These are phyloP conservation scores for Aporrectodea caliginosa DNA, from an alignment of 1,140 invertebrate species.

Conservation along the genomic window DNA sequence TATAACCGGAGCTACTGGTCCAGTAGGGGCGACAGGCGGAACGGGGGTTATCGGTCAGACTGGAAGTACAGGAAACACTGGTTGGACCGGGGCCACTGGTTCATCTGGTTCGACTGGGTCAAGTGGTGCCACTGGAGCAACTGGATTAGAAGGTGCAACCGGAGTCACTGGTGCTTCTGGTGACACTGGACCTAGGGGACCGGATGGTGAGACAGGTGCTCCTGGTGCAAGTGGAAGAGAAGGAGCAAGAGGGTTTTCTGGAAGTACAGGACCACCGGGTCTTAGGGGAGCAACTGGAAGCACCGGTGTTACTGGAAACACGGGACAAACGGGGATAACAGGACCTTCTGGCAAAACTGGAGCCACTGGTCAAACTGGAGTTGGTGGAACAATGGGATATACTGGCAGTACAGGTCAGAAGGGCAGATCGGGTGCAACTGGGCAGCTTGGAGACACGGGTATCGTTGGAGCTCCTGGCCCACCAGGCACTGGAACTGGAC, in stretches of 20 bases:
- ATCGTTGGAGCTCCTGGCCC: neutral
- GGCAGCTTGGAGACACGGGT: neutral
- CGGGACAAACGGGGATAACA: too few species aligned
- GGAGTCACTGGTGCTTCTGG: slow-evolving; percentile 5
- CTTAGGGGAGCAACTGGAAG: neutral
- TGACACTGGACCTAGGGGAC: neutral
- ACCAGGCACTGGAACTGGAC: neutral
- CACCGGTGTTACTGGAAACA: too few species aligned
- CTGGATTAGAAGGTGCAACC: neutral
- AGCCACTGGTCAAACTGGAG: neutral
- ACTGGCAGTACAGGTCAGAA: neutral
- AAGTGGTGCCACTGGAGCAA: slow-evolving; percentile 10
- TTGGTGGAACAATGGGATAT: neutral
- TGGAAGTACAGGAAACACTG: neutral
- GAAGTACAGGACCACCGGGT: neutral
- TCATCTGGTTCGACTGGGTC: neutral
- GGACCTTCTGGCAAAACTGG: neutral
- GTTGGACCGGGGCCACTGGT: neutral
- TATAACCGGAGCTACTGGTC: neutral
- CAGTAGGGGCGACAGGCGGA: neutral
- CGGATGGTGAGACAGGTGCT: neutral
- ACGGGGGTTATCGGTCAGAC: neutral
- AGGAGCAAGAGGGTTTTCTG: slow-evolving; percentile 4
- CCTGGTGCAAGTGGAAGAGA: neutral
- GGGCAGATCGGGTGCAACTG: neutral